Percentiles rank a stretch among this genome's conserved stretches.
Conservation (phyloP, 2,113 vertebrate species). For the Boulengeromyrus knoepffleri region DNA sequence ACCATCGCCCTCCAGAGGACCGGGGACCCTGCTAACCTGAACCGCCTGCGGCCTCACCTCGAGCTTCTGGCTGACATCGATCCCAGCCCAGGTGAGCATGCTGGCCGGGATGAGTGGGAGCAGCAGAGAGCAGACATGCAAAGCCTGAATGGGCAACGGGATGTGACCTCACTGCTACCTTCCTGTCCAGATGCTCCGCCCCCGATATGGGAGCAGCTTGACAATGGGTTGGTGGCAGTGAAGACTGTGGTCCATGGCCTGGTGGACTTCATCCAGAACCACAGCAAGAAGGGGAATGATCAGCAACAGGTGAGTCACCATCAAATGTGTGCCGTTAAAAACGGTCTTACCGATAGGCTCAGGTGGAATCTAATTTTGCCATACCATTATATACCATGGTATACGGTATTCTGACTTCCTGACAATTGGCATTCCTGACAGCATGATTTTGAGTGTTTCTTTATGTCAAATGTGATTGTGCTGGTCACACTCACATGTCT, state of each 20-base stretch:
- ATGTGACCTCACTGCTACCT: neutral
- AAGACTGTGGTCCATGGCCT: conserved; percentile 94
- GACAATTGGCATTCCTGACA: neutral
- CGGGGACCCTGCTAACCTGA: conserved; percentile 94
- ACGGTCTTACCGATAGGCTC: neutral
- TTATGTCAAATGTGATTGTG: neutral
- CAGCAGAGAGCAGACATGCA: neutral
- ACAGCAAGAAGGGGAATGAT: conserved; percentile 96
- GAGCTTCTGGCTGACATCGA: conserved; percentile 95
- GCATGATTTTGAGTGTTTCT: neutral
- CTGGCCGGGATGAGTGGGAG: neutral
- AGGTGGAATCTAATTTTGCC: neutral
- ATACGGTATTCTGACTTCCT: neutral
- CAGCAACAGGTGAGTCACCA: conserved; percentile 80
- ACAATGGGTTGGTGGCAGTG: conserved; percentile 93
- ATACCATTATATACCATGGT: neutral
- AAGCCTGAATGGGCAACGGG: neutral
- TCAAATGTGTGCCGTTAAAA: neutral
- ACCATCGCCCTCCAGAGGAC: conserved; percentile 96
- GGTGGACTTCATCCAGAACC: conserved; percentile 98
- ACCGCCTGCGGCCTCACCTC: conserved; percentile 86
- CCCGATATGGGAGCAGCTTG: conserved; percentile 93
- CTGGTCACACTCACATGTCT: neutral
- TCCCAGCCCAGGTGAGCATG: conserved; percentile 83
- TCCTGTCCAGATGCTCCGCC: conserved; percentile 80